Evolutionary conservation across 23 tunicate genomes (phyloP).

Genomic region (Phallusia fumigata): DNA sequence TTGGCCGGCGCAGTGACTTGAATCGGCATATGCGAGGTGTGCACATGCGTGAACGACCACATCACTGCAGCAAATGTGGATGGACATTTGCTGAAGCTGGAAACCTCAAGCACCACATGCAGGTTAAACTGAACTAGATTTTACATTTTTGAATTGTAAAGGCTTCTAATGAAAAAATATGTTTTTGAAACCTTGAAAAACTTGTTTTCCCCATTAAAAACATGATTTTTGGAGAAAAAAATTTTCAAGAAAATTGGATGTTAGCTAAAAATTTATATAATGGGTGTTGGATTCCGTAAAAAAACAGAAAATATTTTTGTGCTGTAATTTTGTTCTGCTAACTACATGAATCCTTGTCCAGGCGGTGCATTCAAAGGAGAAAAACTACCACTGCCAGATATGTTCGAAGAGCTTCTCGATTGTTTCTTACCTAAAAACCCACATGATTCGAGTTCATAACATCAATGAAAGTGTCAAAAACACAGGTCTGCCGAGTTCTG

Average conservation of each 20-base stretch:
- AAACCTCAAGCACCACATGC: slow-evolving; percentile 86
- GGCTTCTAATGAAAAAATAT: too few relatives aligned
- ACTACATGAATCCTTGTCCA: neutral
- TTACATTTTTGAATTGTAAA: too few relatives aligned
- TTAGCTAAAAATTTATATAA: too few relatives aligned
- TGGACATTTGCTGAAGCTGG: slow-evolving; percentile 93
- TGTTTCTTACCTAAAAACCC: slow-evolving; percentile 78
- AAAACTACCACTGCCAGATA: slow-evolving; percentile 67
- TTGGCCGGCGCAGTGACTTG: slow-evolving; percentile 84
- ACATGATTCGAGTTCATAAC: slow-evolving; percentile 71
- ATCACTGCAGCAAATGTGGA: slow-evolving; percentile 77
- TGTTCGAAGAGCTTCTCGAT: slow-evolving; percentile 71
- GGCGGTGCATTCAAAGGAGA: slow-evolving; percentile 93
- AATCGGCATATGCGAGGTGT: slow-evolving; percentile 84
- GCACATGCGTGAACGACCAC: slow-evolving; percentile 91
- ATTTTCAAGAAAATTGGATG: too few relatives aligned
- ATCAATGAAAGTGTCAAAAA: slow-evolving; percentile 28
- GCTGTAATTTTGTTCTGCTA: too few relatives aligned
- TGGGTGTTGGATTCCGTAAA: too few relatives aligned
- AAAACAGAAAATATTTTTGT: too few relatives aligned
- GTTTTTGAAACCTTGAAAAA: too few relatives aligned
- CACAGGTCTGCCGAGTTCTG: too few relatives aligned
- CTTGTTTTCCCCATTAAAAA: too few relatives aligned
- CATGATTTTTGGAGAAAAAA: too few relatives aligned
- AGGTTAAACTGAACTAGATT: slow-evolving; percentile 39